Percentiles rank a stretch among this genome's conserved stretches.
These are phyloP conservation scores for Peribatodes rhomboidaria DNA, from an alignment of 2,888 invertebrate species.

Conservation along the genomic window DNA sequence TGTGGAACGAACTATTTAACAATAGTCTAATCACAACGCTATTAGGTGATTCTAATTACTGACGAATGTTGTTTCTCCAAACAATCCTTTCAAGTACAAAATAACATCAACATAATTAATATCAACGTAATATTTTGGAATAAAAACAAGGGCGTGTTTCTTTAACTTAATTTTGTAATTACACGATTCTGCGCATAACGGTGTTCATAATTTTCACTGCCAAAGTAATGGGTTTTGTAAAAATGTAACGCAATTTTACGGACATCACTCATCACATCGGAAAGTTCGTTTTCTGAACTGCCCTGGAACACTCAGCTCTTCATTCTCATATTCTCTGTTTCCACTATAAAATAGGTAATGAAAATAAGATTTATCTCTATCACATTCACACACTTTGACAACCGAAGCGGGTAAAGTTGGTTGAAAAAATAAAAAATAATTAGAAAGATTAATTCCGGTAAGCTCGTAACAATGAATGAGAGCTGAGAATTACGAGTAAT, in stretches of 20 bases:
- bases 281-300: too few relatives aligned
- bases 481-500: neutral
- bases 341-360: too few relatives aligned
- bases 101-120: neutral
- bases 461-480: neutral
- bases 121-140: neutral
- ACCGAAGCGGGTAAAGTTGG: too few relatives aligned
- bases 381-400: too few relatives aligned
- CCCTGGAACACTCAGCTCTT: too few relatives aligned
- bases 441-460: neutral
- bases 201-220: neutral
- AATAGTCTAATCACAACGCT: neutral
- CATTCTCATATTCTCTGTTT: too few relatives aligned
- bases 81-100: neutral
- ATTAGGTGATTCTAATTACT: neutral
- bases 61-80: neutral
- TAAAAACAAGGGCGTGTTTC: neutral
- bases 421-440: neutral
- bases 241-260: neutral
- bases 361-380: too few relatives aligned
- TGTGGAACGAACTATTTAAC: neutral
- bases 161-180: conserved; percentile 5
- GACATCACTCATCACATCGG: too few relatives aligned
- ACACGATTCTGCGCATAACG: conserved; percentile 6
- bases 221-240: neutral